These are phyloP conservation scores for Antennarius maculatus DNA, from an alignment of 2,797 vertebrate species.

Conservation along the genomic window DNA sequence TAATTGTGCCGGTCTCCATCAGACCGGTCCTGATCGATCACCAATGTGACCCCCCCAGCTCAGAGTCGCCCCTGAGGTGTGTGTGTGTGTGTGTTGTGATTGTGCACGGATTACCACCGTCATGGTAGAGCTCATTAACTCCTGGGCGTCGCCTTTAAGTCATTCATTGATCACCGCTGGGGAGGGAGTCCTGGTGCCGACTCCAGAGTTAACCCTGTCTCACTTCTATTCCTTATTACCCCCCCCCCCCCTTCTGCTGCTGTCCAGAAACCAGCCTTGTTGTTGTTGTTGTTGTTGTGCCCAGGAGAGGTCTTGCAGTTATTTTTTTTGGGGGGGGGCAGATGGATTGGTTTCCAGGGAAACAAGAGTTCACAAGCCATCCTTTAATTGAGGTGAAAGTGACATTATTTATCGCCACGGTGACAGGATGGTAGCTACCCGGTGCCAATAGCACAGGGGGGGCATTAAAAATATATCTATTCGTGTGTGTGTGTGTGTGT, in stretches of 20 bases:
- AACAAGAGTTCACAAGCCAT: slow-evolving; percentile 26
- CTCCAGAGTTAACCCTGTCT: neutral
- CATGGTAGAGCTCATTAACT: neutral
- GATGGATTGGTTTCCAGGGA: slow-evolving; percentile 40
- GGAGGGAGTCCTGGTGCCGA: neutral
- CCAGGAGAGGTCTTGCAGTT: slow-evolving; percentile 27
- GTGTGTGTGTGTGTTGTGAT: too few species aligned
- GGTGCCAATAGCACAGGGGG: slow-evolving; percentile 20
- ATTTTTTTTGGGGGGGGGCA: neutral
- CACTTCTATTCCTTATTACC: neutral
- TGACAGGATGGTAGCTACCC: slow-evolving; percentile 3
- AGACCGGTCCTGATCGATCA: too few species aligned
- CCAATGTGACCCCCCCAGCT: too few species aligned
- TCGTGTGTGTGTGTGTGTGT: neutral
- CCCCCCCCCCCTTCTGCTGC: slow-evolving; percentile 18
- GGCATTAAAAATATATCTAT: slow-evolving; percentile 11
- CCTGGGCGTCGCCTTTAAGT: slow-evolving; percentile 17
- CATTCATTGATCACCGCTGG: slow-evolving; percentile 18
- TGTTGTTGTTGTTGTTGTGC: neutral
- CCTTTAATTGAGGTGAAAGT: slow-evolving; percentile 30
- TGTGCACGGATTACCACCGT: neutral
- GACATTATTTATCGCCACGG: slow-evolving; percentile 20
- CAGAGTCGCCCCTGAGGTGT: too few species aligned
- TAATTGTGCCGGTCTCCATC: too few species aligned
- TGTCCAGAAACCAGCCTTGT: neutral